Evolutionary conservation across 2,888 invertebrate genomes (phyloP), one percentile per base, ranked within the genome.

Genomic region (Melanostoma scalare): DNA sequence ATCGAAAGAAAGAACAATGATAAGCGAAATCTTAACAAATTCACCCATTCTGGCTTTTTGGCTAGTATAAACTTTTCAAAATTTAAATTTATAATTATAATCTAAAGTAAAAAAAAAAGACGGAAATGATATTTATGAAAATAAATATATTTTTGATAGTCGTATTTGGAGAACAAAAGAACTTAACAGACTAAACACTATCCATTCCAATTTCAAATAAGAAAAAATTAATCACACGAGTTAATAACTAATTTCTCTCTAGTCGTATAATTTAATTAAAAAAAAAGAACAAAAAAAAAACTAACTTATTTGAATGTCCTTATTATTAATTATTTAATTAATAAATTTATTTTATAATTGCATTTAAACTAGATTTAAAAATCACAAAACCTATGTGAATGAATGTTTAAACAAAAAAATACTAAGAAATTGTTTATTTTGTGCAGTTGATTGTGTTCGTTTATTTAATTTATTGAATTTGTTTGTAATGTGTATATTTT

Each of bases 401-500:
- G 5, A 48, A 58, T 40, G 40, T 30, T 30, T 31, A 36, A 35
- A 20, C 46, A 55, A 38, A 72, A 67, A 53, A 35, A 71, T 63
- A 9, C 20, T 1, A 20, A 20, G 20, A 20, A 20, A 55, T 33
- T 67, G 50, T 67, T 81, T 71, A 61, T 69, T 50, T 85, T 85
- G 73, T 69, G 68, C 56, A 71, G 36, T 72, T 61, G 68, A 63
- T 75, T 79, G 55, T 73, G 44, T 82, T 77, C 68, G 56, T 77
- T 82, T 77, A 85, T 77, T 73, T 74, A 67, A 67, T 84, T 74
- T 69, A 72, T 80, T 85, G 42, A 44, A 71, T 74, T 81, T 68
- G 68, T 76, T 77, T 81, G 81, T 85, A 81, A 85, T 85, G 74
- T 85, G 74, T 85, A 81, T 85, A 81, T 76, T 85, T 76, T 80